These are phyloP conservation scores for Scaptomyza flava DNA, from an alignment of 2,888 invertebrate species.

Conservation along the genomic window DNA sequence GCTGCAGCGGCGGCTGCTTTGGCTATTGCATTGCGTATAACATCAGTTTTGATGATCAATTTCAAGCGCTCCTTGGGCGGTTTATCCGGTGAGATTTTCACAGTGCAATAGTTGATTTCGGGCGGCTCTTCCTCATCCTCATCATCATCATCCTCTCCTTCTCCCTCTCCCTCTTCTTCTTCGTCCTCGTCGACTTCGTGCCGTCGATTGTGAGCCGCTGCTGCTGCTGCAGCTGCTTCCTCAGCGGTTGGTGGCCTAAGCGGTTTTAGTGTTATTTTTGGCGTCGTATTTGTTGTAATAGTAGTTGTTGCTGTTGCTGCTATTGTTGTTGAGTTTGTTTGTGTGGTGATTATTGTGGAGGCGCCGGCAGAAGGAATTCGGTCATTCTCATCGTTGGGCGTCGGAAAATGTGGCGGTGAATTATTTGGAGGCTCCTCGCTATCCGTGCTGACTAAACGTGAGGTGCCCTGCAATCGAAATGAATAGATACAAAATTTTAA, in stretches of 20 bases:
- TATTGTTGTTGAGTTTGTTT: slow-evolving; percentile 40
- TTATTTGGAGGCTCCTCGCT: slow-evolving; percentile 86
- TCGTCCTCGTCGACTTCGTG: slow-evolving; percentile 31
- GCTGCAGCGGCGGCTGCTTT: slow-evolving; percentile 82
- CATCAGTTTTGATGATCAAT: slow-evolving; percentile 84
- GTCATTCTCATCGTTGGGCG: slow-evolving; percentile 19
- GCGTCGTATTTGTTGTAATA: slow-evolving; percentile 56
- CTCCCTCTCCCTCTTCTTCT: slow-evolving; percentile 57
- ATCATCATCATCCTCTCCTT: slow-evolving; percentile 68
- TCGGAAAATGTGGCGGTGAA: slow-evolving; percentile 67
- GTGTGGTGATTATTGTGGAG: not conserved
- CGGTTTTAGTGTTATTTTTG: slow-evolving; percentile 79
- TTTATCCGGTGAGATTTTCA: slow-evolving; percentile 84
- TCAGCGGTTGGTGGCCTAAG: slow-evolving; percentile 67
- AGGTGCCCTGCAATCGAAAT: slow-evolving; percentile 85
- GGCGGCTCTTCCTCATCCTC: slow-evolving; percentile 80
- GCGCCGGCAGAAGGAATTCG: slow-evolving; percentile 56
- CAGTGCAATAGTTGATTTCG: slow-evolving; percentile 83
- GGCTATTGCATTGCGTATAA: slow-evolving; percentile 83
- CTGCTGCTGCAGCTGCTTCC: slow-evolving; percentile 9
- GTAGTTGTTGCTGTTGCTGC: slow-evolving; percentile 37
- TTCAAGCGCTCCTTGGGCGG: slow-evolving; percentile 85
- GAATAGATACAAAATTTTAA: too few species aligned
- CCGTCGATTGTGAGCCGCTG: slow-evolving; percentile 9
- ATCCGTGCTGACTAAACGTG: slow-evolving; percentile 88